A percentile compares a stretch with the other conserved stretches of the same genome.
Conservation (phyloP, 2,888 invertebrate genomes). For the Euclidia mi region DNA sequence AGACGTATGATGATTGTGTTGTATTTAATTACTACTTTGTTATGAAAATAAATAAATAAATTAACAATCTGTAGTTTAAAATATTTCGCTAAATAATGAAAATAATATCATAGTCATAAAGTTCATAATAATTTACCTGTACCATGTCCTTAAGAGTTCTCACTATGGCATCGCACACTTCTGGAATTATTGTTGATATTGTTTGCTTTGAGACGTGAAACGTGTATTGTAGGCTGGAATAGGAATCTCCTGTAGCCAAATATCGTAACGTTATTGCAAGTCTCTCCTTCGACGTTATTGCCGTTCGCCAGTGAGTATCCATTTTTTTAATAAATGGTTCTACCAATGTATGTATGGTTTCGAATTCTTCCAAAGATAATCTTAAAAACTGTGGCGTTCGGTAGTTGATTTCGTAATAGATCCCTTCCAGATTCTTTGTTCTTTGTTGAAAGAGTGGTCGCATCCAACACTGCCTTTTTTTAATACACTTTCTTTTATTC, state of each 20-base stretch:
- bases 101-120: slow-evolving; percentile 23
- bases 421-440: slow-evolving; percentile 29
- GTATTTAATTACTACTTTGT: slow-evolving; percentile 24
- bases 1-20: slow-evolving; percentile 18
- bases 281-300: slow-evolving; percentile 27
- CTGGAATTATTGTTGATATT: slow-evolving; percentile 30
- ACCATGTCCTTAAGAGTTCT: slow-evolving; percentile 29
- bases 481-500: slow-evolving; percentile 24
- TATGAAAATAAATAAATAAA: slow-evolving; percentile 9
- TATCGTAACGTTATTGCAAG: slow-evolving; percentile 28
- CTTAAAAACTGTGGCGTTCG: slow-evolving; percentile 31
- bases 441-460: slow-evolving; percentile 35
- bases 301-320: slow-evolving; percentile 26
- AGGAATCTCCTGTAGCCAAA: slow-evolving; percentile 34
- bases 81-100: slow-evolving; percentile 27
- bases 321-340: slow-evolving; percentile 29
- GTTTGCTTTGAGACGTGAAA: slow-evolving; percentile 34
- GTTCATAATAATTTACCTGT: slow-evolving; percentile 29
- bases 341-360: slow-evolving; percentile 28
- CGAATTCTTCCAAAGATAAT: slow-evolving; percentile 31
- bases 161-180: slow-evolving; percentile 27
- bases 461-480: slow-evolving; percentile 31
- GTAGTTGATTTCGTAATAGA: slow-evolving; percentile 32
- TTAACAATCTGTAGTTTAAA: slow-evolving; percentile 24
- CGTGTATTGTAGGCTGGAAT: slow-evolving; percentile 32